Evolutionary conservation across 1,140 invertebrate genomes (phyloP).

Genomic region (Platyscapa corneri): DNA sequence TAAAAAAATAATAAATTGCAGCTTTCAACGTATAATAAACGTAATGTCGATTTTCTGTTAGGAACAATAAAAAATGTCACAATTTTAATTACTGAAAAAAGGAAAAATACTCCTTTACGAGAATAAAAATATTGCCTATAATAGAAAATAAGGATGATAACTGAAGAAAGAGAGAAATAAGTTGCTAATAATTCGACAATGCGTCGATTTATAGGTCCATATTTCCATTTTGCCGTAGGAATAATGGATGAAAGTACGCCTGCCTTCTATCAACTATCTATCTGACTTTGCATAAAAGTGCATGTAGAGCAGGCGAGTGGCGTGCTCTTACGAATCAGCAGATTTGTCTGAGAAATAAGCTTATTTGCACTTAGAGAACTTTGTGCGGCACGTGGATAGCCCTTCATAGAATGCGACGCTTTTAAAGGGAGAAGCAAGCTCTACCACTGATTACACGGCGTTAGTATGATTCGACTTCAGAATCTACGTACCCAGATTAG

Average conservation of each 20-base stretch:
- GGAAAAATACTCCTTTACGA: neutral
- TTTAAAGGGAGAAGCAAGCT: neutral
- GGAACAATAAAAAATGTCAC: too few species aligned
- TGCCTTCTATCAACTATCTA: conserved; percentile 26
- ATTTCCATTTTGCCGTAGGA: conserved; percentile 42
- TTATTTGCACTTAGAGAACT: conserved; percentile 21
- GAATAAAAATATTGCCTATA: neutral
- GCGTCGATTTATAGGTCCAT: conserved; percentile 55
- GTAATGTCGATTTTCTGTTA: too few species aligned
- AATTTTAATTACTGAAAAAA: neutral
- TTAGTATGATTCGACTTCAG: neutral
- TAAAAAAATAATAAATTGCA: too few species aligned
- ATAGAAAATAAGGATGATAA: neutral
- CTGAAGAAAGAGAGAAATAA: conserved; percentile 48
- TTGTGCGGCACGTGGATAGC: neutral
- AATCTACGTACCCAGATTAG: neutral
- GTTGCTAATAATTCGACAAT: conserved; percentile 61
- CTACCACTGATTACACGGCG: neutral
- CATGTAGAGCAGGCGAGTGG: neutral
- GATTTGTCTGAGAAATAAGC: conserved; percentile 48
- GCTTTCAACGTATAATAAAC: too few species aligned
- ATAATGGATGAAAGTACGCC: conserved; percentile 56
- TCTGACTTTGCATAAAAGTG: neutral
- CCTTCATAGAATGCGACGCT: neutral
- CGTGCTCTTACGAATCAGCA: conserved; percentile 34